Evolutionary conservation across 2,888 invertebrate genomes (phyloP).

Genomic region (Dusona sp.): DNA sequence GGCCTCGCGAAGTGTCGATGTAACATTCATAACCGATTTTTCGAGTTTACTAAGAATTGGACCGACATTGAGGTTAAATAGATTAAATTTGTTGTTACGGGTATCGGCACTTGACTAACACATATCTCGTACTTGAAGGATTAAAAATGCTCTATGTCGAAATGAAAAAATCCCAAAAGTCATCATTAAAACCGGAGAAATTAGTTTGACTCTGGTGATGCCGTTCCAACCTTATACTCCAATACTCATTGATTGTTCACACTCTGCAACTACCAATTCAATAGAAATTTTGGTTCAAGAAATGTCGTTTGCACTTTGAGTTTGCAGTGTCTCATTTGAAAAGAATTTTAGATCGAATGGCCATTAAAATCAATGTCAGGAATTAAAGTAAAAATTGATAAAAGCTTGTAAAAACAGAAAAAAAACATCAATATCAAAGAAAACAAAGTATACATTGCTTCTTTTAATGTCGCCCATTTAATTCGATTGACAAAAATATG

Average conservation of each 20-base stretch:
- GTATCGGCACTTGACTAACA: neutral
- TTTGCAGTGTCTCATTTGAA: conserved; percentile 77
- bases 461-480: conserved; percentile 51
- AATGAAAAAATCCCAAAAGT: neutral
- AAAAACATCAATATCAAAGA: too few species aligned
- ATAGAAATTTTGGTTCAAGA: too few species aligned
- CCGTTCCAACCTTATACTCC: conserved; percentile 72
- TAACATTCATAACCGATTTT: neutral
- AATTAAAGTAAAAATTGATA: conserved; percentile 53
- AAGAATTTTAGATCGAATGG: conserved; percentile 54
- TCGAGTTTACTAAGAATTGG: neutral
- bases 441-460: too few species aligned
- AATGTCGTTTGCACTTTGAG: conserved; percentile 65
- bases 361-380: conserved; percentile 61
- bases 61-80: neutral
- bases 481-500: conserved; percentile 24
- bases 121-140: neutral
- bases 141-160: neutral
- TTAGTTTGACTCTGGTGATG: conserved; percentile 26
- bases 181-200: conserved; percentile 15
- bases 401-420: conserved; percentile 27
- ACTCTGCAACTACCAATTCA: neutral
- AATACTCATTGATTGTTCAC: conserved; percentile 74
- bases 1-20: neutral
- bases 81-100: neutral